Evolutionary conservation across 2,113 vertebrate genomes (phyloP).

Genomic region (Mirza zaza): DNA sequence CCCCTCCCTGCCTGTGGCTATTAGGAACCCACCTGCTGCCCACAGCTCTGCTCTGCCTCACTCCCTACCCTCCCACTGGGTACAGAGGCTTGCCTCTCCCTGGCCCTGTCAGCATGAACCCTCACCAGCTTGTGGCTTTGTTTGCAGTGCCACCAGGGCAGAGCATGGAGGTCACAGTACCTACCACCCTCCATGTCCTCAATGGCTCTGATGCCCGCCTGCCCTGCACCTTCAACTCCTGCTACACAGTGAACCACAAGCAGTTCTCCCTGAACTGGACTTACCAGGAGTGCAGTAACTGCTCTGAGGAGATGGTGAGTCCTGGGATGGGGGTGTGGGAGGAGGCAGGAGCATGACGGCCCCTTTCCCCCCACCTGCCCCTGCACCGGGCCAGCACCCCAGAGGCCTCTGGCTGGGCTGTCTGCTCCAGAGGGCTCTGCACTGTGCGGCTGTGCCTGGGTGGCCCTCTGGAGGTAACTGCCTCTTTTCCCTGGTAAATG

Average conservation of each 20-base stretch:
- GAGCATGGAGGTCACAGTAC: conserved; percentile 92
- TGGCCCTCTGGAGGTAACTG: rapidly evolving
- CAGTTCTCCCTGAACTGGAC: conserved; percentile 98
- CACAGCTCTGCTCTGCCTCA: not conserved
- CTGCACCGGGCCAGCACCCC: no score
- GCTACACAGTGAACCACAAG: conserved; percentile 93
- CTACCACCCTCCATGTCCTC: conserved; percentile 85
- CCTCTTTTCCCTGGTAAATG: rapidly evolving
- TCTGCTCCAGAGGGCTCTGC: not conserved
- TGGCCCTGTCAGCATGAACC: not conserved
- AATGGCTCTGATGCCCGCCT: conserved; percentile 93
- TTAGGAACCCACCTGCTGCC: not conserved
- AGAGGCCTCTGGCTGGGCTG: not conserved
- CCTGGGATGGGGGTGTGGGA: rapidly evolving
- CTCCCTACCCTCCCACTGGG: not conserved
- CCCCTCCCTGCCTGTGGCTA: not conserved
- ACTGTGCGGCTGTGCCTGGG: not conserved
- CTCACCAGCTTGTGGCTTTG: conserved; percentile 29
- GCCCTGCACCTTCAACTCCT: conserved; percentile 94
- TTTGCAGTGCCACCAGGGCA: conserved; percentile 79
- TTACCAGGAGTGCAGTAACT: conserved; percentile 90
- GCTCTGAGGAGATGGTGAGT: conserved; percentile 93
- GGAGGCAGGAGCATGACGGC: not conserved
- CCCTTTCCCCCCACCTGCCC: not conserved
- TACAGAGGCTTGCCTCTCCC: not conserved